These are phyloP conservation scores for Apamea epomidion DNA, from an alignment of 2,888 invertebrate species.

Conservation along the genomic window DNA sequence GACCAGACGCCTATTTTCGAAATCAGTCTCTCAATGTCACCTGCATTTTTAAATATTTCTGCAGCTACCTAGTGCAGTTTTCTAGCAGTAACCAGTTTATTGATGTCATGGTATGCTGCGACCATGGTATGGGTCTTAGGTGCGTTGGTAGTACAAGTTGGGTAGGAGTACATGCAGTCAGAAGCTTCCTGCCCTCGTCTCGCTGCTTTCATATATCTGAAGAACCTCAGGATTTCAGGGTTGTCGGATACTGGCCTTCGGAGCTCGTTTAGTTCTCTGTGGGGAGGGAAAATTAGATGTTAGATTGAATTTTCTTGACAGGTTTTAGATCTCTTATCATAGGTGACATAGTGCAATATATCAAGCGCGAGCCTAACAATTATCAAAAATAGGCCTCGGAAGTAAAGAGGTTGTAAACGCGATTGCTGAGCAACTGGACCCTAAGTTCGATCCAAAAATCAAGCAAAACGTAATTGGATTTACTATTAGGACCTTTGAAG, in stretches of 20 bases:
- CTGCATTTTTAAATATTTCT: background rate
- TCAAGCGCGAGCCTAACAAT: no score
- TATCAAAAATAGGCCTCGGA: no score
- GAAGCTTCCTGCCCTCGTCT: conserved; percentile 95
- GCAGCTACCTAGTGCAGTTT: conserved; percentile 83
- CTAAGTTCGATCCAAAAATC: no score
- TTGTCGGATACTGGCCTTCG: conserved; percentile 96
- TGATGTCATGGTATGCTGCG: conserved; percentile 96
- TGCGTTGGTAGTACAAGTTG: conserved; percentile 91
- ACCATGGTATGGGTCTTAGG: conserved; percentile 95
- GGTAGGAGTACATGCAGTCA: conserved; percentile 93
- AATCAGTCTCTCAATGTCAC: background rate
- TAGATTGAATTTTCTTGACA: no score
- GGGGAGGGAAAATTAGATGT: conserved; percentile 69
- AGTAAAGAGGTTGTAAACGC: no score
- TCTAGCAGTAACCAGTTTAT: conserved; percentile 95
- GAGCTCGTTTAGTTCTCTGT: conserved; percentile 95
- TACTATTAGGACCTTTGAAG: no score
- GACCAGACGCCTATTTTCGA: background rate
- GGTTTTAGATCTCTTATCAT: no score
- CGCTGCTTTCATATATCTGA: conserved; percentile 97
- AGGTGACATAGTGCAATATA: no score
- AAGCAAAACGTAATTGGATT: no score
- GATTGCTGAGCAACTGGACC: no score
- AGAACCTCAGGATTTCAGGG: conserved; percentile 96